These are phyloP conservation scores for Ictalurus furcatus DNA, from an alignment of 2,113 vertebrate genomes.

Conservation along the genomic window DNA sequence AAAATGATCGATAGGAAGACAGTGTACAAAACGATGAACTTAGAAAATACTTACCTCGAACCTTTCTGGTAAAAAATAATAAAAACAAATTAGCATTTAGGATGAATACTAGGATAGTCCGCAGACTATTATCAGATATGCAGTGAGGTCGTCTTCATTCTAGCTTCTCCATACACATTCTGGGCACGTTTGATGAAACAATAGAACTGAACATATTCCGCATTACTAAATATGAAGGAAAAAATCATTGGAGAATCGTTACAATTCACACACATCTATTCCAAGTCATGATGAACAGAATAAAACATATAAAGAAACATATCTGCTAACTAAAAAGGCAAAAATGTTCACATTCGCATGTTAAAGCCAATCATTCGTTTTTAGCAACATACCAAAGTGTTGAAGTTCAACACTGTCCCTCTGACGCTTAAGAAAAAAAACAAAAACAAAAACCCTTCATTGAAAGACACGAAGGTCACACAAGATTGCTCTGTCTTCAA, in stretches of 20 bases:
- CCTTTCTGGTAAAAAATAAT: slow-evolving; percentile 64
- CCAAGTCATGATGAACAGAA: slow-evolving; percentile 55
- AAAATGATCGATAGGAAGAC: slow-evolving; percentile 61
- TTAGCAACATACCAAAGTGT: slow-evolving; percentile 51
- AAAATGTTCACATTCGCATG: slow-evolving; percentile 51
- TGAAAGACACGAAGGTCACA: slow-evolving; percentile 63
- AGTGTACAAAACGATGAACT: slow-evolving; percentile 68
- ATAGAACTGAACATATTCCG: neutral
- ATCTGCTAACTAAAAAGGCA: slow-evolving; percentile 52
- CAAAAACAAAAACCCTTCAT: slow-evolving; percentile 61
- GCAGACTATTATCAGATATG: slow-evolving; percentile 48
- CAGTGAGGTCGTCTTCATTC: slow-evolving; percentile 38
- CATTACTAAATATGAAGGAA: slow-evolving; percentile 12
- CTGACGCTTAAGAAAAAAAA: slow-evolving; percentile 14
- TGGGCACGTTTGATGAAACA: slow-evolving; percentile 4
- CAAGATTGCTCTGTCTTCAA: slow-evolving; percentile 48
- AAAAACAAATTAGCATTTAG: slow-evolving; percentile 52
- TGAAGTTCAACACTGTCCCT: slow-evolving; percentile 58
- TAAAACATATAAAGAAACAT: slow-evolving; percentile 58
- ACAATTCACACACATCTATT: slow-evolving; percentile 47
- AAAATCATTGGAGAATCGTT: slow-evolving; percentile 16
- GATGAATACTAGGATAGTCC: slow-evolving; percentile 48
- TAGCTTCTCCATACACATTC: slow-evolving; percentile 14
- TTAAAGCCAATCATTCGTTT: slow-evolving; percentile 57
- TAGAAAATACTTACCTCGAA: slow-evolving; percentile 79